These are phyloP conservation scores for Synodontis membranacea DNA, from an alignment of 2,113 vertebrate genomes.

Conservation along the genomic window DNA sequence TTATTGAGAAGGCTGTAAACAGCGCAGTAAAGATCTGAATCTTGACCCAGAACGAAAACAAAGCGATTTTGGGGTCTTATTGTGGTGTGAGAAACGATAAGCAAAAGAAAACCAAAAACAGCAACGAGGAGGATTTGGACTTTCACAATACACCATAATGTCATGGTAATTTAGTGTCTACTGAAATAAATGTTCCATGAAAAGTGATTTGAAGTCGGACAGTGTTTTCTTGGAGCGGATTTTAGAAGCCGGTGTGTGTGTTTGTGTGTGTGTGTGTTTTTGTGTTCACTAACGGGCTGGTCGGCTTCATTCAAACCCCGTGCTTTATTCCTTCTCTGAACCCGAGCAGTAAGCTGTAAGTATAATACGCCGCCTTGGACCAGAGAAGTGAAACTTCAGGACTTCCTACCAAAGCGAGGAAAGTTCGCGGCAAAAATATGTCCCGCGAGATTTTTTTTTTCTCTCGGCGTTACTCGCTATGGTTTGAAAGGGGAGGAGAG, in stretches of 20 bases:
- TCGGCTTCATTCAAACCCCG: neutral
- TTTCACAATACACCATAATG: neutral
- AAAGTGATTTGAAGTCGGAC: neutral
- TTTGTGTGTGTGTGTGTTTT: neutral
- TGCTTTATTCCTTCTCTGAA: neutral
- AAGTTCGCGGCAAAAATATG: conserved; percentile 68
- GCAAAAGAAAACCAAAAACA: neutral
- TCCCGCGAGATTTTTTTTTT: conserved; percentile 69
- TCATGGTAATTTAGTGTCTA: neutral
- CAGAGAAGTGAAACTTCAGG: neutral
- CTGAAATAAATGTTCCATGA: neutral
- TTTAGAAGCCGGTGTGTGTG: conserved; percentile 12
- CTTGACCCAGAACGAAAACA: conserved; percentile 11
- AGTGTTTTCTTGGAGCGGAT: neutral
- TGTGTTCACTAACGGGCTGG: neutral
- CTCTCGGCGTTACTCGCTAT: conserved; percentile 41
- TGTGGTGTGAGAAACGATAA: neutral
- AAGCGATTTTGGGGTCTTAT: neutral
- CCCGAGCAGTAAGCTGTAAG: neutral
- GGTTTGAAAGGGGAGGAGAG: conserved; percentile 47
- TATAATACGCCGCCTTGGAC: neutral
- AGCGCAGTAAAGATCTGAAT: neutral
- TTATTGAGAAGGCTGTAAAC: neutral
- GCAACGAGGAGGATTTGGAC: too few relatives aligned
- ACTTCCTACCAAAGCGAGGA: neutral